Conservation (phyloP, 2,797 vertebrate species). For the Acipenser ruthenus region DNA sequence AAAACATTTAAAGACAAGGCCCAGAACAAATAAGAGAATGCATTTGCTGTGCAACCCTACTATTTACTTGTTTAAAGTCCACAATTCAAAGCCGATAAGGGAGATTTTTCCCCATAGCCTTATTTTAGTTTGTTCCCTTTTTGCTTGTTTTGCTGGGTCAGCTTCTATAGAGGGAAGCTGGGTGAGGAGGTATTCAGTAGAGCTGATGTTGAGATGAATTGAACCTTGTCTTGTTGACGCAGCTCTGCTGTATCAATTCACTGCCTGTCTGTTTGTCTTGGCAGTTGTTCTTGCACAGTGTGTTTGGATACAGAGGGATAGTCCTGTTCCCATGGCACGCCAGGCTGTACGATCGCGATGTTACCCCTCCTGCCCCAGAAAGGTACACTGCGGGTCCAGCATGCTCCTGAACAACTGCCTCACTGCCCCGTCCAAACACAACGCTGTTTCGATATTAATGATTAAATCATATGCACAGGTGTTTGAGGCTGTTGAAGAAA, state of each 20-base stretch:
- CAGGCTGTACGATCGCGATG: constrained; percentile 87
- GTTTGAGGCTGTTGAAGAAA: too few species aligned
- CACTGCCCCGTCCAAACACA: too few species aligned
- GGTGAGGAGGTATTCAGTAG: not conserved
- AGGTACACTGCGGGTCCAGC: constrained; percentile 56
- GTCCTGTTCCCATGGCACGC: constrained; percentile 96
- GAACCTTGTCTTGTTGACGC: too few species aligned
- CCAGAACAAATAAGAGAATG: not conserved
- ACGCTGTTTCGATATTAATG: too few species aligned
- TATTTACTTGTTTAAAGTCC: not conserved
- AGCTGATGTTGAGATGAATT: too few species aligned
- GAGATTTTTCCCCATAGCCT: not conserved
- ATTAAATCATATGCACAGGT: too few species aligned
- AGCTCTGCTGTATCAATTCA: too few species aligned
- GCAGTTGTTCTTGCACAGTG: constrained; percentile 92
- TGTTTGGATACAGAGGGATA: constrained; percentile 93
- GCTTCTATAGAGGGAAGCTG: not conserved
- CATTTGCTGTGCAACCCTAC: not conserved
- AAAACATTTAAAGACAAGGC: not conserved
- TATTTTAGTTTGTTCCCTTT: not conserved
- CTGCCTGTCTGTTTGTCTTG: constrained; percentile 14
- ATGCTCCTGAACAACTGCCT: too few species aligned
- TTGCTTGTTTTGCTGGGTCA: not conserved
- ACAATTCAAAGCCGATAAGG: not conserved
- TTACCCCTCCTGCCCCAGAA: constrained; percentile 77